Evolutionary conservation across 2,888 invertebrate genomes (phyloP), one percentile per base, ranked within the genome.

Genomic region (Oscheius sp.): DNA sequence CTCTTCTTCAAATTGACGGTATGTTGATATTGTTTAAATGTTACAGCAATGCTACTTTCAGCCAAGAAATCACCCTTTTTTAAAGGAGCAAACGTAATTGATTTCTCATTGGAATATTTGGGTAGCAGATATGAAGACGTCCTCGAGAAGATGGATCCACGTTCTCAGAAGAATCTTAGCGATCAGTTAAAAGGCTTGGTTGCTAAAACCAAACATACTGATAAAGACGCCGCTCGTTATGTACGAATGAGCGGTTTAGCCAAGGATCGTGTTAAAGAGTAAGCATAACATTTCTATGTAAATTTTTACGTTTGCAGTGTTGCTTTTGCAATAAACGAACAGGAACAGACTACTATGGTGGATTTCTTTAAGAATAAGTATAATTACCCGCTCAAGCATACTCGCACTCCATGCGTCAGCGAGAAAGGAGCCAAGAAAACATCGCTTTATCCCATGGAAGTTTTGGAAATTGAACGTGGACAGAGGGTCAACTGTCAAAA

Each of bases 1-100:
- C 45, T 16, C 25, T 64, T 18, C 46, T 76, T 3, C 76, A 76
- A 43, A 59, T 76, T 25, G 76, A 76, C 23, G 74, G 76, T 76
- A n/a, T 25, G 63, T 18, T 13, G 41, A 41, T 21, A 5, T 43
- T 41, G n/a, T 43, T 21, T 63, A 18, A 21, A 41, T 41, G 21
- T 49, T 49, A 7, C 2, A 16, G n/a, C n/a, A n/a, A n/a, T n/a
- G n/a, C 9, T n/a, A 2, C 3, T 41, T 63, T 16, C 29, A 27
- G 73, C 73, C 21, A 73, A 73, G 21, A 58, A 58, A 27, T 73
- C 73, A 1, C 73, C 73, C 2, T 73, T 73, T 35, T 59, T 68
- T 59, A 45, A 58, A 9, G 43, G 46, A n/a, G 35, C 9, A 5
- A 16, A 21, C 2, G 29, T 73, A n/a, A 0, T 68, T 0, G 29